Base-by-base conservation (phyloP, 1,140 invertebrate genomes). In the Adelges cooleyi region DNA sequence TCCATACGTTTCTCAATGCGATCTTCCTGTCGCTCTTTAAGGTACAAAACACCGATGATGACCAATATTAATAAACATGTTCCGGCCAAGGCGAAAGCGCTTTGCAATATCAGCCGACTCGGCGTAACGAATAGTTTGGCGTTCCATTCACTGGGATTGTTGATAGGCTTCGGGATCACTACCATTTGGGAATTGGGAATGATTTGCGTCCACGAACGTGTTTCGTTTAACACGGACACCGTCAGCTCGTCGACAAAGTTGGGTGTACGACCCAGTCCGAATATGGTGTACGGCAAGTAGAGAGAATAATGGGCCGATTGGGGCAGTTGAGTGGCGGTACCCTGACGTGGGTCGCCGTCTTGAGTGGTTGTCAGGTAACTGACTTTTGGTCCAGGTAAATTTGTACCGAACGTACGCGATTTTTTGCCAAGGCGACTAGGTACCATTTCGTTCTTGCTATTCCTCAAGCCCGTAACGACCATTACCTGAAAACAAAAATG, bases 111-210 rank as follows among this genome's bases (percentile, higher is more conserved):
- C 17, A 95, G 77, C 75, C 92, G 90, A 74, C 91, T 95, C 1
- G 95, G 95, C 0, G 95, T 98, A 0, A 98, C 87, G 79, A 96
- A 99, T 5, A 99, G 76, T 73, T 95, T 90, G 20, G 85, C 90
- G 69, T 85, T 86, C 96, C 96, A 99, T 71, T 82, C 81, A 8
- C 77, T 80, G 6, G 91, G 86, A 49, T 89, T 78, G 67, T 82
- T 76, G 3, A 84, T 79, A 8, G 93, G 92, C 73, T 85, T 84
- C 4, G 95, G 95, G 67, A 98, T 91, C 1, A 98, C 85, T 18
- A 98, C 87, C 74, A 99, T 89, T 76, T 98, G 95, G 1, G 95
- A 97, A 74, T 97, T 99, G 33, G 90, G 95, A 72, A 99, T 98
- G 36, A 98, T 88, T 75, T 95, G 92, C 1, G 86, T 86, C 86